A percentile compares a stretch with the other conserved stretches of the same genome.
Evolutionary conservation across 2,888 invertebrate species (phyloP).

Genomic region (Cepaea hortensis): DNA sequence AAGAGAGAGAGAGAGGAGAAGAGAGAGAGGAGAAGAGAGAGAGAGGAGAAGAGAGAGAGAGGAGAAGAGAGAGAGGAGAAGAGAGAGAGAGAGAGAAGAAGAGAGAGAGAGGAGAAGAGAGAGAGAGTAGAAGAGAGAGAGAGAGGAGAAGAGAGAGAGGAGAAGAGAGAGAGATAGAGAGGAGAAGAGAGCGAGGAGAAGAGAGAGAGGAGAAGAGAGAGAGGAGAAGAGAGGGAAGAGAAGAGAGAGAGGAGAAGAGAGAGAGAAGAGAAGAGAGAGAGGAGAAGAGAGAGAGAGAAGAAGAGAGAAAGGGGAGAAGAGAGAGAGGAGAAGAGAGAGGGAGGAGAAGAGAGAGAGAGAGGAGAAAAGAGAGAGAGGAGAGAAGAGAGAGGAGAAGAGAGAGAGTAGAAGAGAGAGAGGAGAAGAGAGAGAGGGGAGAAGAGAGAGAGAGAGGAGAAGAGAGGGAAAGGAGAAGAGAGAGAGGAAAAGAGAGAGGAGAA

Average conservation of each 20-base stretch:
- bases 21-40: background rate
- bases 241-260: background rate
- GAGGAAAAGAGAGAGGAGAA: background rate
- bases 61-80: background rate
- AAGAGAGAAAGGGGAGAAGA: background rate
- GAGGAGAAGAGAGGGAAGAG: background rate
- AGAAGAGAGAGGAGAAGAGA: background rate
- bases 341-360: background rate
- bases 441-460: background rate
- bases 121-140: background rate
- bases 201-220: background rate
- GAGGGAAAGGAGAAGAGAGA: background rate
- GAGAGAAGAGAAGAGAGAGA: background rate
- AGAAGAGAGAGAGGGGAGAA: background rate
- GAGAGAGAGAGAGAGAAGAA: background rate
- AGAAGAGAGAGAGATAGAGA: background rate
- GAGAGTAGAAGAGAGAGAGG: background rate
- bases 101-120: background rate
- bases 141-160: background rate
- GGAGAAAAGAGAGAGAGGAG: background rate
- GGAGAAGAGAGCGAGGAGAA: background rate
- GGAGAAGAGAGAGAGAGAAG: background rate
- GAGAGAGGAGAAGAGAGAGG: background rate
- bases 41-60: background rate
- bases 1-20: background rate